Evolutionary conservation across 1,140 invertebrate species (phyloP).

Genomic region (Drosophila novamexicana): DNA sequence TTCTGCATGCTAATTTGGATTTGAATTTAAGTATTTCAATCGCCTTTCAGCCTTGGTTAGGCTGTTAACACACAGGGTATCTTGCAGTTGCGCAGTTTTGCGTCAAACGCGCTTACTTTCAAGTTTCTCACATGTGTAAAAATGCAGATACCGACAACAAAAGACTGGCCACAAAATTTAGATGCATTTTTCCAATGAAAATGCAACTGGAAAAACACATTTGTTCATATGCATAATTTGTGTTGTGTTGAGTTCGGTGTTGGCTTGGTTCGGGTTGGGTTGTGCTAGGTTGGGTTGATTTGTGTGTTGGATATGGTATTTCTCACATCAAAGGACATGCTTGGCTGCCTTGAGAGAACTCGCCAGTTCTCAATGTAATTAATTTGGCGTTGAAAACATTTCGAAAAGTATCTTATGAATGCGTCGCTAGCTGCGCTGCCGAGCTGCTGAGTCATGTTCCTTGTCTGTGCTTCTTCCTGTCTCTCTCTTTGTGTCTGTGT

Average conservation of each 20-base stretch:
- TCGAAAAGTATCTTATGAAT: constrained; percentile 37
- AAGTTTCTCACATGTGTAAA: constrained; percentile 26
- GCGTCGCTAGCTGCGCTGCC: constrained; percentile 14
- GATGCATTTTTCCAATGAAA: constrained; percentile 76
- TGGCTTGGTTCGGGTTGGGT: neutral
- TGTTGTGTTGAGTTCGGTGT: constrained; percentile 14
- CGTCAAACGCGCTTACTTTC: constrained; percentile 1
- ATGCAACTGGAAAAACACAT: constrained; percentile 36
- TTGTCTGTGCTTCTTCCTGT: constrained; percentile 68
- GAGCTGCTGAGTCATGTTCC: constrained; percentile 63
- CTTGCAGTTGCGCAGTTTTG: neutral
- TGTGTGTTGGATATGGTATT: constrained; percentile 8
- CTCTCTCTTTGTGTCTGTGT: neutral
- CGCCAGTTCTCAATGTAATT: constrained; percentile 57
- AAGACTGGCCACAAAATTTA: constrained; percentile 38
- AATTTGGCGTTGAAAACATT: constrained; percentile 65
- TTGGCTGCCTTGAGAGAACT: constrained; percentile 50
- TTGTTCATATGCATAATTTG: constrained; percentile 55
- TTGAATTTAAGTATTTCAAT: too few relatives aligned
- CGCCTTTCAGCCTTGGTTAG: too few relatives aligned
- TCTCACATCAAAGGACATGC: constrained; percentile 72
- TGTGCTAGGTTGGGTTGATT: constrained; percentile 7
- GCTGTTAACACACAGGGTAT: neutral
- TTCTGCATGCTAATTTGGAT: too few relatives aligned
- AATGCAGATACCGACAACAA: neutral